Evolutionary conservation across 2,797 vertebrate genomes (phyloP).

Genomic region (Epinephelus coioides): DNA sequence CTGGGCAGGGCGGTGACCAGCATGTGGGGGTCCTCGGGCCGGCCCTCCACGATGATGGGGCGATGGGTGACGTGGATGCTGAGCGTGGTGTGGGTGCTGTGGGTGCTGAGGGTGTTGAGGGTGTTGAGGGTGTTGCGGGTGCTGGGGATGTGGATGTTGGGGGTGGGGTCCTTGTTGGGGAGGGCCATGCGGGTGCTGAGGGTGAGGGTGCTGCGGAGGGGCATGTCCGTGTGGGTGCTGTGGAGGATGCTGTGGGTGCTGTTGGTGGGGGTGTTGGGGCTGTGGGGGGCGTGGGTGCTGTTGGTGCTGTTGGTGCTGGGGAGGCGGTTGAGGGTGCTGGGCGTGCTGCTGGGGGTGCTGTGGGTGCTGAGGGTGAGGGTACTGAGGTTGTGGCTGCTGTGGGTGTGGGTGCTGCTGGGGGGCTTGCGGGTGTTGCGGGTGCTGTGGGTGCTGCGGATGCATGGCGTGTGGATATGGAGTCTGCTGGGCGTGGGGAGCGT

Average conservation of each 20-base stretch:
- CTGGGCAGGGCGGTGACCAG: slow-evolving; percentile 93
- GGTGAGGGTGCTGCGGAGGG: slow-evolving; percentile 61
- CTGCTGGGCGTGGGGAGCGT: slow-evolving; percentile 74
- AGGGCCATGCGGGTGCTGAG: slow-evolving; percentile 58
- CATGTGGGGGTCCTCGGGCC: slow-evolving; percentile 82
- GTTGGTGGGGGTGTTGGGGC: slow-evolving; percentile 86
- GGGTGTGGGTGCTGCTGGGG: slow-evolving; percentile 71
- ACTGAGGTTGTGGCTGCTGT: slow-evolving; percentile 64
- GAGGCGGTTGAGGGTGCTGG: slow-evolving; percentile 76
- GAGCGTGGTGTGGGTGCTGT: slow-evolving; percentile 75
- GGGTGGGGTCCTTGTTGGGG: slow-evolving; percentile 72
- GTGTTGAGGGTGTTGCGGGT: slow-evolving; percentile 60
- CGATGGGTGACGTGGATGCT: slow-evolving; percentile 83
- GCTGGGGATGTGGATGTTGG: slow-evolving; percentile 61
- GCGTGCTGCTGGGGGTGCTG: slow-evolving; percentile 74
- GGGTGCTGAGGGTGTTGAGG: slow-evolving; percentile 71
- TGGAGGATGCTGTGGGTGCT: slow-evolving; percentile 78
- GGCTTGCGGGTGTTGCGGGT: slow-evolving; percentile 73
- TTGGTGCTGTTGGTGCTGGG: slow-evolving; percentile 81
- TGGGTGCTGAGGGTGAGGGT: slow-evolving; percentile 78
- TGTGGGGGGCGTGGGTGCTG: slow-evolving; percentile 86
- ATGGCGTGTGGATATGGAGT: slow-evolving; percentile 73
- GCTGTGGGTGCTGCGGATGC: slow-evolving; percentile 67
- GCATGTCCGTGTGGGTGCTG: slow-evolving; percentile 72
- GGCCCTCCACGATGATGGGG: slow-evolving; percentile 86